Percentiles rank a stretch among this genome's conserved stretches.
Conservation (phyloP, 37 sponge, comb jelly and placozoan species). For the Beroe forskalii region DNA sequence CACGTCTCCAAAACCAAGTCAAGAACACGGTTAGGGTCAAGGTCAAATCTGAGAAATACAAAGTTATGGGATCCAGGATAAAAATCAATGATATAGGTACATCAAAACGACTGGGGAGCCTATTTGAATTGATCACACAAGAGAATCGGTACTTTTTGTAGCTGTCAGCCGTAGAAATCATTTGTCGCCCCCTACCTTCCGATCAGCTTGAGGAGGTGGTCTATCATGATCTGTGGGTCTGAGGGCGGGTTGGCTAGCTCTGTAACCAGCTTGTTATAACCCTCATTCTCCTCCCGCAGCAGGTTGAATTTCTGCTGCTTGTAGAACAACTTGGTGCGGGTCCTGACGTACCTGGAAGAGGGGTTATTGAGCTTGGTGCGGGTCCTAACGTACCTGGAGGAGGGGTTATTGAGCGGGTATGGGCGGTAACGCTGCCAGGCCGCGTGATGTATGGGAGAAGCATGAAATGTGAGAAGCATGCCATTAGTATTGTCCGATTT, state of each 20-base stretch:
- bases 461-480: too few species aligned
- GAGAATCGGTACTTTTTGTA: too few species aligned
- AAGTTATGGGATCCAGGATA: background rate
- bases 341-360: slow-evolving; percentile 40
- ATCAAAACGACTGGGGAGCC: too few species aligned
- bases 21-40: slow-evolving; percentile 96
- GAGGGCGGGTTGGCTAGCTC: slow-evolving; percentile 77
- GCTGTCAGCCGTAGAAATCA: too few species aligned
- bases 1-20: slow-evolving; percentile 91
- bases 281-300: slow-evolving; percentile 96
- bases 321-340: slow-evolving; percentile 69
- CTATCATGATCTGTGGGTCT: slow-evolving; percentile 42
- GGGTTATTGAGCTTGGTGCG: too few species aligned
- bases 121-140: too few species aligned
- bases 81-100: slow-evolving; percentile 70
- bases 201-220: slow-evolving; percentile 61
- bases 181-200: slow-evolving; percentile 13
- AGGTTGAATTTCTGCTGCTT: slow-evolving; percentile 99
- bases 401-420: too few species aligned
- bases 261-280: slow-evolving; percentile 86
- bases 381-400: too few species aligned
- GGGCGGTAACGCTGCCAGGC: too few species aligned
- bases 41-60: slow-evolving; percentile 75
- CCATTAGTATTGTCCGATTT: too few species aligned
- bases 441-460: background rate